Conservation (phyloP, 1,140 invertebrate species). For the Lepidostoma basale region DNA sequence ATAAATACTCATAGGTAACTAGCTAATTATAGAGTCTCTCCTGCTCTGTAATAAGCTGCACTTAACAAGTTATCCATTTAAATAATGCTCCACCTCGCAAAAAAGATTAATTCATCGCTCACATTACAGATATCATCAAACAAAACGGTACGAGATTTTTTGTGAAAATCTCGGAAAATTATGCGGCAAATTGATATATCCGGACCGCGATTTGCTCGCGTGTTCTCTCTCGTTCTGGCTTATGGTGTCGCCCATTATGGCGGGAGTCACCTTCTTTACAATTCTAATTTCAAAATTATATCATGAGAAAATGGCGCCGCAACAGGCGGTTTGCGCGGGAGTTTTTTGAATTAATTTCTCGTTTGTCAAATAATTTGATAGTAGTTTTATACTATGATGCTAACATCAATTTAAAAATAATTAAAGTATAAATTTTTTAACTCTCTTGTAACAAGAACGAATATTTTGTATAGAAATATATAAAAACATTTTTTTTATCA, state of each 20-base stretch:
- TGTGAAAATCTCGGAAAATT: background rate
- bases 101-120: background rate
- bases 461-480: too few relatives aligned
- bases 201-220: conserved; percentile 8
- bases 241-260: conserved; percentile 5
- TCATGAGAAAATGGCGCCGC: conserved; percentile 1
- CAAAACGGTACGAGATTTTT: background rate
- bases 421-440: too few relatives aligned
- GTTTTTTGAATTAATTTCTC: conserved; percentile 13
- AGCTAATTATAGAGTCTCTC: conserved; percentile 39
- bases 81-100: background rate
- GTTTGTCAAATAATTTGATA: background rate
- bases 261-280: conserved; percentile 39
- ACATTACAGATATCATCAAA: background rate
- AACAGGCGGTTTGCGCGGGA: conserved; percentile 7
- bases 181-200: conserved; percentile 13
- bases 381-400: too few relatives aligned
- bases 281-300: conserved; percentile 43
- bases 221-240: background rate
- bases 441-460: too few relatives aligned
- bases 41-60: conserved; percentile 5
- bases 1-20: conserved; percentile 42
- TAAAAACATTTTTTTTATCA: too few relatives aligned
- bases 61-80: background rate
- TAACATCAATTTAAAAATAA: too few relatives aligned